phyloP scores from a whole-genome alignment of 2,797 vertebrate genomes.

The Spheniscus humboldti region DNA sequence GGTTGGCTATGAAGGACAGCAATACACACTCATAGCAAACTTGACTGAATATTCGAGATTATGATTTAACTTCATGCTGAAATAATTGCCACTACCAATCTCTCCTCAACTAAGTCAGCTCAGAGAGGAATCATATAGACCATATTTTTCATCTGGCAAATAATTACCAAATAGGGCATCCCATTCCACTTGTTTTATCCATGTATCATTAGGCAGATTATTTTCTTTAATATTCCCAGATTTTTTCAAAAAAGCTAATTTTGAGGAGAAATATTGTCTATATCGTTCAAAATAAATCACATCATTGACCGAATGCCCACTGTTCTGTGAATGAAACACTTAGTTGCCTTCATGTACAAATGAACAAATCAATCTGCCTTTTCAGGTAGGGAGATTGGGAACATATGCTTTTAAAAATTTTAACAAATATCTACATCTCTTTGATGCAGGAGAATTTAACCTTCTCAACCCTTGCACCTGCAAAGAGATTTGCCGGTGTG shows the following conservation, averaged over 20 bases:
- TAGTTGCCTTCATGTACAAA: neutral
- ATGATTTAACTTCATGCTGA: neutral
- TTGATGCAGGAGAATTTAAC: neutral
- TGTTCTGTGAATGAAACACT: neutral
- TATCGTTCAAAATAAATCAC: neutral
- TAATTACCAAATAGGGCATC: neutral
- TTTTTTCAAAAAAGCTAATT: neutral
- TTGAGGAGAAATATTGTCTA: neutral
- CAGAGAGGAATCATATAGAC: neutral
- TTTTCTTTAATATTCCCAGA: neutral
- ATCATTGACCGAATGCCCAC: neutral
- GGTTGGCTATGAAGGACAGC: neutral
- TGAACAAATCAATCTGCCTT: neutral
- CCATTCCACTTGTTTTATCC: neutral
- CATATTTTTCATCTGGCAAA: neutral
- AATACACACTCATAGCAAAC: neutral
- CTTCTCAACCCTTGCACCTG: neutral
- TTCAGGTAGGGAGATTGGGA: neutral
- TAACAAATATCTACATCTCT: neutral
- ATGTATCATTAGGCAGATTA: neutral
- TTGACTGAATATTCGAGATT: neutral
- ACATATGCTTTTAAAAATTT: neutral
- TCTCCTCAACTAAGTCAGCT: neutral
- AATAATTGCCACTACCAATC: neutral
- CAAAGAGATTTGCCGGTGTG: neutral